Percentiles rank a stretch among this genome's conserved stretches.
Evolutionary conservation across 2,888 invertebrate species (phyloP).

Genomic region (Caenorhabditis sinica): DNA sequence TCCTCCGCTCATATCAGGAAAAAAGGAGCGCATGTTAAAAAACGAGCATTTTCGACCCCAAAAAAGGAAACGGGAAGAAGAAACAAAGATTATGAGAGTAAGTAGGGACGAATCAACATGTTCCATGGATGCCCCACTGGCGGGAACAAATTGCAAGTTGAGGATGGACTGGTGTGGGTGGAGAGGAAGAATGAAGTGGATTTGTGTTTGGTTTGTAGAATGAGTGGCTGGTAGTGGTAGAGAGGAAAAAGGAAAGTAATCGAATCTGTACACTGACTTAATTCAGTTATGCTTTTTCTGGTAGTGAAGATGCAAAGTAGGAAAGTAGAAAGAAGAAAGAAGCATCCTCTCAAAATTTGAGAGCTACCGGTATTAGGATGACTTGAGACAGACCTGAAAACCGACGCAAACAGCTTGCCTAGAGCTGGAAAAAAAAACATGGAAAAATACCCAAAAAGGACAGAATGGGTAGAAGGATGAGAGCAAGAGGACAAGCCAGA

Average conservation of each 20-base stretch:
- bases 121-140: slow-evolving; percentile 38
- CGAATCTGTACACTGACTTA: slow-evolving; percentile 64
- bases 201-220: slow-evolving; percentile 57
- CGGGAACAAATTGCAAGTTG: slow-evolving; percentile 49
- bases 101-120: slow-evolving; percentile 47
- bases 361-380: slow-evolving; percentile 1
- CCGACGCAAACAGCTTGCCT: not conserved
- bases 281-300: slow-evolving; percentile 51
- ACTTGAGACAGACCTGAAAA: not conserved
- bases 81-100: slow-evolving; percentile 60
- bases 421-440: slow-evolving; percentile 35
- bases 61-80: slow-evolving; percentile 30
- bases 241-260: slow-evolving; percentile 58
- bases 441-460: slow-evolving; percentile 42
- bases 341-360: slow-evolving; percentile 27
- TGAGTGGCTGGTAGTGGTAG: slow-evolving; percentile 12
- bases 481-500: slow-evolving; percentile 34
- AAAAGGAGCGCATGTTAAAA: slow-evolving; percentile 42
- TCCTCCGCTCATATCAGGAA: slow-evolving; percentile 36
- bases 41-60: not conserved
- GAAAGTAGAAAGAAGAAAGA: slow-evolving; percentile 16
- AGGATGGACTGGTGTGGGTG: slow-evolving; percentile 19
- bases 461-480: slow-evolving; percentile 45
- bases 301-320: slow-evolving; percentile 11
- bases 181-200: slow-evolving; percentile 52